These are phyloP conservation scores for Zaprionus capensis DNA, from an alignment of 1,140 invertebrate genomes.

Conservation along the genomic window DNA sequence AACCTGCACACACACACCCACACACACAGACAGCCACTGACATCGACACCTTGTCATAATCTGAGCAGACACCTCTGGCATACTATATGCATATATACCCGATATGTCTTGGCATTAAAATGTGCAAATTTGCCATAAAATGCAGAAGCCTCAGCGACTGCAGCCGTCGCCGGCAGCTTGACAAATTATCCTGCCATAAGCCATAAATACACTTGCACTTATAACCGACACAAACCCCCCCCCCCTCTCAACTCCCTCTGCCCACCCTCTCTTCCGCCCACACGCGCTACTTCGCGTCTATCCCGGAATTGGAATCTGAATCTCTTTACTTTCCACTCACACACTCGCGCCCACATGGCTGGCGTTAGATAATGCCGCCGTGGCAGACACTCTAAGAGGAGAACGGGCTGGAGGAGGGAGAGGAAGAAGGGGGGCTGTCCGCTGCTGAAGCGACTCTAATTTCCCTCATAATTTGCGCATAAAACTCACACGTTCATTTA, in stretches of 20 bases:
- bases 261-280: neutral
- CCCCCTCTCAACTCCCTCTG: neutral
- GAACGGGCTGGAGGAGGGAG: neutral
- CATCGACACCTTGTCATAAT: constrained; percentile 5
- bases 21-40: neutral
- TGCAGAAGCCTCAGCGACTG: constrained; percentile 17
- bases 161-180: constrained; percentile 33
- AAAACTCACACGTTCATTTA: constrained; percentile 52
- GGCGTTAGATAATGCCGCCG: neutral
- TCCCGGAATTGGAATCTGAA: constrained; percentile 2
- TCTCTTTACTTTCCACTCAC: constrained; percentile 4
- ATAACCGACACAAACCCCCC: neutral
- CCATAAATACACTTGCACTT: constrained; percentile 45
- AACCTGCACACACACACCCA: neutral
- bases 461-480: constrained; percentile 46
- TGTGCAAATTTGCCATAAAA: constrained; percentile 37
- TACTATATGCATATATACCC: neutral
- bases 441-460: constrained; percentile 27
- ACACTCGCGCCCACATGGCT: constrained; percentile 12
- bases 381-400: neutral
- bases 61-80: neutral
- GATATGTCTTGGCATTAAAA: constrained; percentile 13
- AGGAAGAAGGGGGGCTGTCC: neutral
- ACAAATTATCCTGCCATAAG: constrained; percentile 43
- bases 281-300: no score